Conservation (phyloP, 2,797 vertebrate genomes). For the Amblyopsis hoosieri region DNA sequence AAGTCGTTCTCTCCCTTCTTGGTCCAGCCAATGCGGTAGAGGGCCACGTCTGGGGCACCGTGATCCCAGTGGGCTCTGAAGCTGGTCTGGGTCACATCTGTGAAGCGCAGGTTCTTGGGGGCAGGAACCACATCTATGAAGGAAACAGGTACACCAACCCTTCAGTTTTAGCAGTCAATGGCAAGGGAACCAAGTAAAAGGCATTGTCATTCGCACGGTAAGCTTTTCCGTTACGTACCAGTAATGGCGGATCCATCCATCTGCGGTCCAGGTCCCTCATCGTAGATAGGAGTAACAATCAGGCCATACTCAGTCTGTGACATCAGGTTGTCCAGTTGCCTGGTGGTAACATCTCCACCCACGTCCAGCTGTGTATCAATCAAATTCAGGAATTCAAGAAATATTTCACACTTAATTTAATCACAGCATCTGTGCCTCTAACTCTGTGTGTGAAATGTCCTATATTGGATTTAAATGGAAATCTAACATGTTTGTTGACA, state of each 20-base stretch:
- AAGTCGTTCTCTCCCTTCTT: slow-evolving; percentile 77
- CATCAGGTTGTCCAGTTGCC: slow-evolving; percentile 82
- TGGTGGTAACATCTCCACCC: slow-evolving; percentile 79
- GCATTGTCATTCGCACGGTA: neutral
- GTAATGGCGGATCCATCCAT: slow-evolving; percentile 84
- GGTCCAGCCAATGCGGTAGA: slow-evolving; percentile 91
- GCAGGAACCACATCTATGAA: slow-evolving; percentile 89
- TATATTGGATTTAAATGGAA: slow-evolving; percentile 12
- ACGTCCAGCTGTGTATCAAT: slow-evolving; percentile 84
- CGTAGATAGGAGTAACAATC: slow-evolving; percentile 87
- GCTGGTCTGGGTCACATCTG: slow-evolving; percentile 86
- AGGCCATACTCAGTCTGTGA: slow-evolving; percentile 90
- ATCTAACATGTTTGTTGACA: slow-evolving; percentile 16
- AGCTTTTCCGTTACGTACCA: slow-evolving; percentile 69
- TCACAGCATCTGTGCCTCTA: slow-evolving; percentile 3
- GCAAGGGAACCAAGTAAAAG: neutral
- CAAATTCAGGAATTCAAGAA: slow-evolving; percentile 7
- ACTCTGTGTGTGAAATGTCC: neutral
- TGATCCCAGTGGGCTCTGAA: slow-evolving; percentile 94
- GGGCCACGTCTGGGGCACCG: slow-evolving; percentile 90
- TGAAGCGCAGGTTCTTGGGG: slow-evolving; percentile 88
- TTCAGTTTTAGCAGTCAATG: neutral
- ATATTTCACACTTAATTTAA: neutral
- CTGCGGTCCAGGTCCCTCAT: slow-evolving; percentile 81
- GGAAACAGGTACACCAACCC: neutral